Evolutionary conservation across 2,888 invertebrate species (phyloP).

Genomic region (Rhingia rostrata): DNA sequence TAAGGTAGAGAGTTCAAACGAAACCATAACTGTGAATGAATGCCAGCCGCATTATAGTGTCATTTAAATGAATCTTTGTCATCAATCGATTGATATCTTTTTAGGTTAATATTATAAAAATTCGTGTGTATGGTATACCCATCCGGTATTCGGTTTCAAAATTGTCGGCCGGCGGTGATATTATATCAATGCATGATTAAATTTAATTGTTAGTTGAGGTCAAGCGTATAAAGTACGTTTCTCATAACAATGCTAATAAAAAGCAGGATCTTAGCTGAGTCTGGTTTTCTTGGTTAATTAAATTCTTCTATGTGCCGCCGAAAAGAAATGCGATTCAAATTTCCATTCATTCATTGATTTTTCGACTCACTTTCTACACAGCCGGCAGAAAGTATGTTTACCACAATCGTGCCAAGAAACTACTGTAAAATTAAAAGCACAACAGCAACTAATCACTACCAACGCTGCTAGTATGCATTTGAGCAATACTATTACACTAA

Average conservation of each 20-base stretch:
- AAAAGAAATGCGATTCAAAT: too few species aligned
- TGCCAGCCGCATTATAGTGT: background rate
- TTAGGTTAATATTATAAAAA: slow-evolving; percentile 3
- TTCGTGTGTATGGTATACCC: too few species aligned
- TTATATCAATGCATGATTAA: slow-evolving; percentile 1
- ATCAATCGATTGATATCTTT: slow-evolving; percentile 19
- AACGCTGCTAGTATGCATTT: background rate
- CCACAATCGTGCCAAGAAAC: slow-evolving; percentile 1
- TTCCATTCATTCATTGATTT: too few species aligned
- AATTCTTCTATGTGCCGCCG: too few species aligned
- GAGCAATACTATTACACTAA: slow-evolving; percentile 1
- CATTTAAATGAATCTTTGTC: slow-evolving; percentile 3
- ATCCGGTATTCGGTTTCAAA: too few species aligned
- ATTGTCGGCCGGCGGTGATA: too few species aligned
- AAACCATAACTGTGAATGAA: slow-evolving; percentile 18
- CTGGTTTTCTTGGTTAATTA: too few species aligned
- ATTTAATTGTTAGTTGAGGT: slow-evolving; percentile 13
- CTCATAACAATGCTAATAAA: background rate
- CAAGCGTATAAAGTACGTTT: background rate
- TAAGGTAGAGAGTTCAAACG: background rate
- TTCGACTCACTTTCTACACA: slow-evolving; percentile 3
- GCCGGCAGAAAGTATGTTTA: slow-evolving; percentile 15
- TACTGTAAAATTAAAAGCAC: slow-evolving; percentile 5
- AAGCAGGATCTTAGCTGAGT: background rate
- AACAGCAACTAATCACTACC: background rate